Evolutionary conservation across 1,140 invertebrate species (phyloP).

Genomic region (Hesperophylax magnus): DNA sequence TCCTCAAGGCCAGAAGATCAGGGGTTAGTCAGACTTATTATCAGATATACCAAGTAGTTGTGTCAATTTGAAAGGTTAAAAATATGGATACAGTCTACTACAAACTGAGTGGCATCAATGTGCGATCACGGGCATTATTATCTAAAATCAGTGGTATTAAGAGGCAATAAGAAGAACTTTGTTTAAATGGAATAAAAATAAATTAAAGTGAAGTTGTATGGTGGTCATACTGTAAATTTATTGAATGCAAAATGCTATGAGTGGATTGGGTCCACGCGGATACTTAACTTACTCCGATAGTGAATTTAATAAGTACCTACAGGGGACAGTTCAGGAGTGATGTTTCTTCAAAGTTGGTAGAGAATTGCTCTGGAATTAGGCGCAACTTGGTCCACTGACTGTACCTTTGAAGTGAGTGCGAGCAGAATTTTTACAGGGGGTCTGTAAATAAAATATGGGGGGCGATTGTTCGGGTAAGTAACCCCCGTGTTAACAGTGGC

Average conservation of each 20-base stretch:
- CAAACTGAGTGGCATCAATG: too few species aligned
- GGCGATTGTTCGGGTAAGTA: conserved; percentile 24
- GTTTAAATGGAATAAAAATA: neutral
- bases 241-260: conserved; percentile 47
- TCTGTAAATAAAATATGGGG: conserved; percentile 53
- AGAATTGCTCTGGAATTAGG: neutral
- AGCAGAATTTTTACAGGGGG: conserved; percentile 51
- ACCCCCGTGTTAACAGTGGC: conserved; percentile 2
- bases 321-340: neutral
- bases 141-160: too few species aligned
- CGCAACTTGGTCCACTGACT: neutral
- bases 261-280: conserved; percentile 51
- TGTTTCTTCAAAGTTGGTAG: neutral
- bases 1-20: too few species aligned
- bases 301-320: conserved; percentile 53
- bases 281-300: conserved; percentile 50
- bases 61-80: too few species aligned
- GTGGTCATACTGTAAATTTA: conserved; percentile 16
- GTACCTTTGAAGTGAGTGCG: conserved; percentile 45
- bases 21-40: too few species aligned
- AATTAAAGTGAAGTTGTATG: neutral
- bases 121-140: too few species aligned
- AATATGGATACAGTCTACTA: too few species aligned
- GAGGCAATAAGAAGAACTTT: neutral
- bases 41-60: too few species aligned